Evolutionary conservation across 2,797 vertebrate species (phyloP), one percentile per base, ranked within the genome.

Genomic region (Acanthopagrus latus): DNA sequence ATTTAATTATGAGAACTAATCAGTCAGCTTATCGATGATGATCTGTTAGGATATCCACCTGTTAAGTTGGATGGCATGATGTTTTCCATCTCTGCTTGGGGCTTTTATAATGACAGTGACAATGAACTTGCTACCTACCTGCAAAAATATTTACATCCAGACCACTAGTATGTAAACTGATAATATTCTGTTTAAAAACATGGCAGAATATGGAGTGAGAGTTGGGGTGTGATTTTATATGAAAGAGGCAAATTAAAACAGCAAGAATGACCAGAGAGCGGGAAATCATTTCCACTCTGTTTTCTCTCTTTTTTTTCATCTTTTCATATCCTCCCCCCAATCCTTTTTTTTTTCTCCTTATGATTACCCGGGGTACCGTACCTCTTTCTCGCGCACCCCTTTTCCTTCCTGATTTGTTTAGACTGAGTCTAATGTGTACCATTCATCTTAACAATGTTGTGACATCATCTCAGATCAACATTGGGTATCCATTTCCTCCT

Each of bases 391-490:
- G 17, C 50, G 25, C 12, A 1, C 50, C 14, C 71, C 58, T 27
- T 27, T 56, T 55, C 18, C 21, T 21, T 29, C 59, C 74, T 81
- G 59, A 76, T 88, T 90, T 92, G 86, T 91, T 91, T 89, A 80
- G 76, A 81, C 14, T 69, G 58, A 69, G 48, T 64, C 56, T 87
- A 89, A 90, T 90, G 80, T 80, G 81, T 56, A 79, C 73, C 83
- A 88, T 85, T 88, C 77, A 58, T 91, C 78, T 67, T 11, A 65
- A 64, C 75, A 66, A 20, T 87, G 78, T 81, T 85, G 76, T 86
- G 89, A 91, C 89, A 89, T 89, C 82, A 82, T 80, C 74, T 78
- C 70, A 69, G 71, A 84, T 68, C 81, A 86, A 59, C 64, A 62
- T 52, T 38, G 69, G 23, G 65, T 78, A 44, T 90, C 71, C 58